Percentiles rank a stretch among this genome's conserved stretches.
These are phyloP conservation scores for Clarias platycephalus DNA, from an alignment of 2,797 vertebrate species.

Conservation along the genomic window DNA sequence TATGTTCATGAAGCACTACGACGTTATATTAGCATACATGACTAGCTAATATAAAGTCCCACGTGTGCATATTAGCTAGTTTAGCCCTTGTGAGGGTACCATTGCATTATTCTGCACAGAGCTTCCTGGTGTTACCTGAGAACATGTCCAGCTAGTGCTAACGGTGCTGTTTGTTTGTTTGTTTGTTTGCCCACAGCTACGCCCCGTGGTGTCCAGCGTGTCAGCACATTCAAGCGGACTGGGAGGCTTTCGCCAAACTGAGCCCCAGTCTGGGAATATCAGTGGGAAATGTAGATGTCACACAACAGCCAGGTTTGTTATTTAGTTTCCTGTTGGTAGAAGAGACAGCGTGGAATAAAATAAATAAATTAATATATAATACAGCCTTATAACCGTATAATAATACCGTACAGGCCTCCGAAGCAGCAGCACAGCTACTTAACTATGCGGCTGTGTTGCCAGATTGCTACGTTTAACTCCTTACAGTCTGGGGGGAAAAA, in stretches of 20 bases:
- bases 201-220: constrained; percentile 87
- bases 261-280: constrained; percentile 71
- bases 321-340: not conserved
- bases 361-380: not conserved
- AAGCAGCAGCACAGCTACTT: not conserved
- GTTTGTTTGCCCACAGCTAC: constrained; percentile 67
- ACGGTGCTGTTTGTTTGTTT: constrained; percentile 27
- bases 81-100: not conserved
- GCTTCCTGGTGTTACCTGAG: not conserved
- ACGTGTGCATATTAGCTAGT: not conserved
- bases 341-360: not conserved
- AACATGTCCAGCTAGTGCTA: not conserved
- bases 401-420: not conserved
- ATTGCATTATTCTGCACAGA: not conserved
- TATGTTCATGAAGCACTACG: not conserved
- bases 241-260: constrained; percentile 78
- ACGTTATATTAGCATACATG: not conserved
- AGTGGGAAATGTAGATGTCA: constrained; percentile 83
- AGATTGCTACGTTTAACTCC: not conserved
- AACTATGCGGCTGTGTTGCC: not conserved
- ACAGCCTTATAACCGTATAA: not conserved
- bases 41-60: not conserved
- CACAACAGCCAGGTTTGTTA: constrained; percentile 80
- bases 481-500: not conserved
- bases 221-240: constrained; percentile 79